phyloP scores from a whole-genome alignment of 2,797 vertebrate species.

The Pelobates cultripes region DNA sequence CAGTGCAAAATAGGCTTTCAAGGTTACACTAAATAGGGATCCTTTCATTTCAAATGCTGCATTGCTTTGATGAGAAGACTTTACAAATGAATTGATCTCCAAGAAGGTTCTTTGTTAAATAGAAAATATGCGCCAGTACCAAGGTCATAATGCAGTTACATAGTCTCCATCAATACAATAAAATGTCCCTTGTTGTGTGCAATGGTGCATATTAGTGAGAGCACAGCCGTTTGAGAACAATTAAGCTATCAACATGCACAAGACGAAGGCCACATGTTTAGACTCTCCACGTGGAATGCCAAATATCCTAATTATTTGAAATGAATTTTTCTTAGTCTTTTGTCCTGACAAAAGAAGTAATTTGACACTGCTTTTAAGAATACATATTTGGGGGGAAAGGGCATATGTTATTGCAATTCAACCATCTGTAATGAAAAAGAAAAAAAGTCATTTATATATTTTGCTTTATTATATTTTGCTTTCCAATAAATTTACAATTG shows the following conservation, averaged over 20 bases:
- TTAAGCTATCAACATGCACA: slow-evolving; percentile 13
- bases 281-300: slow-evolving; percentile 42
- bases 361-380: background rate
- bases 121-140: too few species aligned
- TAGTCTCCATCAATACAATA: background rate
- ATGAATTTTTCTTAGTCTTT: slow-evolving; percentile 16
- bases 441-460: too few species aligned
- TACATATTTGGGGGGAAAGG: background rate
- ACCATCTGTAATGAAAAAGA: too few species aligned
- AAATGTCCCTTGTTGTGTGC: background rate
- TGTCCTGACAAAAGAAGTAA: slow-evolving; percentile 28
- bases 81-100: too few species aligned
- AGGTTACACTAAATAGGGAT: too few species aligned
- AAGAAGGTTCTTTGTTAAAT: too few species aligned
- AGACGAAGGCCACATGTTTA: slow-evolving; percentile 35
- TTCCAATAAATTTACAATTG: too few species aligned
- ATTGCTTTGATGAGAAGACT: too few species aligned
- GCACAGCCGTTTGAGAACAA: slow-evolving; percentile 1
- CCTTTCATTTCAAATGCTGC: too few species aligned
- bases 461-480: too few species aligned
- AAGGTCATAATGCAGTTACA: background rate
- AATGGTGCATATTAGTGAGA: background rate
- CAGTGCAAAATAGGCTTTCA: too few species aligned
- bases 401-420: too few species aligned
- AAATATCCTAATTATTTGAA: slow-evolving; percentile 48